Evolutionary conservation across 1,140 invertebrate genomes (phyloP).

Genomic region (Bombus confusus): DNA sequence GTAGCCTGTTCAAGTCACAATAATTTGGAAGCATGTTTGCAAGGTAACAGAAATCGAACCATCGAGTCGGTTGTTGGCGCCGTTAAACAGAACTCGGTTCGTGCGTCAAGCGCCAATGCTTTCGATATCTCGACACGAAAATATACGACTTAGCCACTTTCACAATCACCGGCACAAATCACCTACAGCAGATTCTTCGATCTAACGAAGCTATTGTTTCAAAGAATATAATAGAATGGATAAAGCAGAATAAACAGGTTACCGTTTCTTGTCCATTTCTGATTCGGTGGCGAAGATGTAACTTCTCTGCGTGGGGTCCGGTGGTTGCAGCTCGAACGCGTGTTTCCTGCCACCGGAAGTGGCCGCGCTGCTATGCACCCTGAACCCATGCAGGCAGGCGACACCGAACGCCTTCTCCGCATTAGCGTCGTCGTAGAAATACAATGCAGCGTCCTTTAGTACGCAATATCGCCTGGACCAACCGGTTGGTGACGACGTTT

Average conservation of each 20-base stretch:
- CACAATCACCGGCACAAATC: too few relatives aligned
- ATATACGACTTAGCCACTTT: too few relatives aligned
- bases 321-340: slow-evolving; percentile 95
- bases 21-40: too few relatives aligned
- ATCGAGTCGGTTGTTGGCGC: too few relatives aligned
- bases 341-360: slow-evolving; percentile 91
- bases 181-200: neutral
- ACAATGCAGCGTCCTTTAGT: slow-evolving; percentile 96
- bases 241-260: slow-evolving; percentile 6
- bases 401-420: slow-evolving; percentile 94
- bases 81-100: too few relatives aligned
- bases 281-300: slow-evolving; percentile 97
- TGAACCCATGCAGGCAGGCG: slow-evolving; percentile 96
- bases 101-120: too few relatives aligned
- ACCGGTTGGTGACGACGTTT: slow-evolving; percentile 84
- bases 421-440: slow-evolving; percentile 95
- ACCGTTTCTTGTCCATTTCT: slow-evolving; percentile 98
- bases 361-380: slow-evolving; percentile 90
- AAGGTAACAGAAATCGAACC: too few relatives aligned
- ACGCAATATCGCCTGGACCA: slow-evolving; percentile 97
- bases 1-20: too few relatives aligned
- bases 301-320: slow-evolving; percentile 91
- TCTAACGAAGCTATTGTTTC: neutral
- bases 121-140: too few relatives aligned
- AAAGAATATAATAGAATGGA: neutral